Evolutionary conservation across 1,140 invertebrate species (phyloP), one percentile per base, ranked within the genome.

Genomic region (Psilanteris sp.): DNA sequence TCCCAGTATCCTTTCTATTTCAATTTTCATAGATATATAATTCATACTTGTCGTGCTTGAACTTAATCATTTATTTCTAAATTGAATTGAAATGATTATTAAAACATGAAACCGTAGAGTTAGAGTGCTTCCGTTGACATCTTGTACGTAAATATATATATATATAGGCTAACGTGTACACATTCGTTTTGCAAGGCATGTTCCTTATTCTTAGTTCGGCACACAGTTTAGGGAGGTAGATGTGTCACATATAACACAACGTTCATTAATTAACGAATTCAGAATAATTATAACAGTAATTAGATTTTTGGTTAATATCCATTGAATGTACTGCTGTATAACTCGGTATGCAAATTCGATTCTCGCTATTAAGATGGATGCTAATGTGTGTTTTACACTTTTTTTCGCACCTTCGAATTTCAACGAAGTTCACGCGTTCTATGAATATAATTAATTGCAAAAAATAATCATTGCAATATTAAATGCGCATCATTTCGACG

Each of bases 121-220:
- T 74, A 74, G n/a, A n/a, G 61, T 61, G 71, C 61, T 74, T 74
- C 22, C 52, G 6, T 62, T 73, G n/a, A 41, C 34, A 27, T 73
- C 50, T 59, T 52, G 50, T 57, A 57, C 50, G 26, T 64, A 64
- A 73, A 71, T 34, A 46, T 57, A 57, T 41, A 18, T 64, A 64
- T 64, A 71, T 34, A 57, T 73, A 73, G 70, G 31, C 34, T 50
- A 34, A 44, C 31, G 48, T 64, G 52, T 66, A 44, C 59, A 57
- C 50, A 31, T 66, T 52, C 44, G 27, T 66, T 66, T 55, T 57
- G 50, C 59, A 64, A 73, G 70, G 70, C 70, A 73, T 73, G 70
- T 59, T 46, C 70, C 57, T 73, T 73, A 54, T 50, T 59, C 55
- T 73, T 72, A 72, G 68, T 70, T 70, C 68, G 68, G 57, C 50